Percentiles rank a stretch among this genome's conserved stretches.
phyloP scores from a whole-genome alignment of 2,888 invertebrate species.

The Clunio marinus region DNA sequence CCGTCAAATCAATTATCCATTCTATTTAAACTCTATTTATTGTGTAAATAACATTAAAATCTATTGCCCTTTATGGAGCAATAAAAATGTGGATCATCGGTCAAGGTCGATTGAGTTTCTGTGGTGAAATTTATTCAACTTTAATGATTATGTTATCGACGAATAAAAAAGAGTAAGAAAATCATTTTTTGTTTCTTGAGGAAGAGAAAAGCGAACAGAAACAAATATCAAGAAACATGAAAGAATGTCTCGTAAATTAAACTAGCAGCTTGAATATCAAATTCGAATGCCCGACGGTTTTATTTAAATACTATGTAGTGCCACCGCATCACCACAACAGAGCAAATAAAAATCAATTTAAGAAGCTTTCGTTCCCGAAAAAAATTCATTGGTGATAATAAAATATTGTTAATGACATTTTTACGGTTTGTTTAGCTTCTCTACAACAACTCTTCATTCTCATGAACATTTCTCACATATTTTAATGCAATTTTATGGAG shows the following conservation, averaged over 20 bases:
- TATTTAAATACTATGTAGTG: background rate
- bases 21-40: background rate
- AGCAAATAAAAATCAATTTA: background rate
- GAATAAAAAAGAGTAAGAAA: background rate
- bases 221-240: background rate
- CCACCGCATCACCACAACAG: background rate
- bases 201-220: too few species aligned
- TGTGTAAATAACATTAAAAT: background rate
- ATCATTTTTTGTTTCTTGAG: background rate
- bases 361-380: background rate
- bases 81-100: constrained; percentile 2
- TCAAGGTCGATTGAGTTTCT: background rate
- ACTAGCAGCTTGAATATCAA: background rate
- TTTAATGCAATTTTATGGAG: constrained; percentile 36
- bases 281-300: background rate
- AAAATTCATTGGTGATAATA: constrained; percentile 33
- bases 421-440: constrained; percentile 34
- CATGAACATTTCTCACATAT: constrained; percentile 19
- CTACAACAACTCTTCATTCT: background rate
- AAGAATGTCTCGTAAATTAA: background rate
- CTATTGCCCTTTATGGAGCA: background rate
- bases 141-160: background rate
- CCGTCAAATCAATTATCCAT: too few species aligned
- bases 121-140: background rate
- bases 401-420: constrained; percentile 30